Conservation (phyloP, 2,113 vertebrate species). For the Platichthys stellatus region DNA sequence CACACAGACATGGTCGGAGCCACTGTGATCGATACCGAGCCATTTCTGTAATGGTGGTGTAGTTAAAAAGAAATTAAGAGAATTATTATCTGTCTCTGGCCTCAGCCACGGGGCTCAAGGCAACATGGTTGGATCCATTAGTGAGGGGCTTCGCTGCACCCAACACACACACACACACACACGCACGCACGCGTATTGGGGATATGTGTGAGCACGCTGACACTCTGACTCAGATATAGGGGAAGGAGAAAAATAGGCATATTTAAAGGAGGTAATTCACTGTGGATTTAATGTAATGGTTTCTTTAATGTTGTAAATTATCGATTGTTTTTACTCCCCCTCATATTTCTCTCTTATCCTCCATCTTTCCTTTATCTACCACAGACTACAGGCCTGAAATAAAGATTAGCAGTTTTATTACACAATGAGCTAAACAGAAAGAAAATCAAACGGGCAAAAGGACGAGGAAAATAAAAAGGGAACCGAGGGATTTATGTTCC, state of each 20-base stretch:
- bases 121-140: conserved; percentile 59
- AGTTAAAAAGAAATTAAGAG: conserved; percentile 86
- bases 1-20: conserved; percentile 22
- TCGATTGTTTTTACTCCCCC: conserved; percentile 36
- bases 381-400: conserved; percentile 32
- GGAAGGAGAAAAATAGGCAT: conserved; percentile 26
- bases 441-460: conserved; percentile 32
- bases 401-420: conserved; percentile 46
- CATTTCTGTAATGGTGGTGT: conserved; percentile 73
- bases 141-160: conserved; percentile 30
- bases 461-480: not conserved
- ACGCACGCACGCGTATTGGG: conserved; percentile 13
- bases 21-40: conserved; percentile 73
- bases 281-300: conserved; percentile 29
- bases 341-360: conserved; percentile 29
- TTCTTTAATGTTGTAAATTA: conserved; percentile 40
- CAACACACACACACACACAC: conserved; percentile 12
- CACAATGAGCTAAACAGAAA: conserved; percentile 31
- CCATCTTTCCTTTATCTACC: conserved; percentile 46
- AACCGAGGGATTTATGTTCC: conserved; percentile 11
- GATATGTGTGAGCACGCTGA: conserved; percentile 5
- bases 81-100: conserved; percentile 76
- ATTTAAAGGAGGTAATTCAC: conserved; percentile 52
- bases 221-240: conserved; percentile 18
- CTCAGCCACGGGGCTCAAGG: conserved; percentile 51